These are phyloP conservation scores for Sylvicola cinctus DNA, from an alignment of 2,888 invertebrate species.

Conservation along the genomic window DNA sequence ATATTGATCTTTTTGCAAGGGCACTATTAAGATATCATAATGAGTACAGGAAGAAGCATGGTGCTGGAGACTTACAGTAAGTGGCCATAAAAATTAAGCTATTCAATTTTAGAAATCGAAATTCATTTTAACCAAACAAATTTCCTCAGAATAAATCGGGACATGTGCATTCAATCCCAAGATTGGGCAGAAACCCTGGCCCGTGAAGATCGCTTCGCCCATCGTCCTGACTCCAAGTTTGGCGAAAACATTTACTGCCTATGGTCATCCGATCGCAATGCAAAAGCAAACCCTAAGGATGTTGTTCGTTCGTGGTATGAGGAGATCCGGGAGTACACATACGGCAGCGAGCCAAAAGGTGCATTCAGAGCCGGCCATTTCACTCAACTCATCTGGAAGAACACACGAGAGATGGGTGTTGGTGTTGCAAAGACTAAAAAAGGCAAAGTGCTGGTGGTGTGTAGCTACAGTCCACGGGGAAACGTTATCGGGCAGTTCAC, in stretches of 20 bases:
- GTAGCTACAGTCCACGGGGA: constrained; percentile 14
- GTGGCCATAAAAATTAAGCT: too few relatives aligned
- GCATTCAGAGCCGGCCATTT: constrained; percentile 39
- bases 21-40: constrained; percentile 37
- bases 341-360: constrained; percentile 23
- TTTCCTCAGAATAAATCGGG: constrained; percentile 32
- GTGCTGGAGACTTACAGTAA: constrained; percentile 32
- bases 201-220: constrained; percentile 38
- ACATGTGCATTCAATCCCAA: constrained; percentile 40
- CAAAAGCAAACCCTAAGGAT: constrained; percentile 29
- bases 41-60: constrained; percentile 36
- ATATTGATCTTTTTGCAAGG: constrained; percentile 20
- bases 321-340: constrained; percentile 31
- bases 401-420: constrained; percentile 44
- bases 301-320: constrained; percentile 34
- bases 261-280: constrained; percentile 32
- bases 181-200: constrained; percentile 53
- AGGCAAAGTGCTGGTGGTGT: constrained; percentile 62
- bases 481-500: constrained; percentile 14
- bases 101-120: background rate
- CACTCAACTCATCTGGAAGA: constrained; percentile 53
- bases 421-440: constrained; percentile 49
- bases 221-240: constrained; percentile 39
- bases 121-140: constrained; percentile 9
- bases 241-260: constrained; percentile 38